phyloP scores from a whole-genome alignment of 2,113 vertebrate genomes.

The Fregetta grallaria region DNA sequence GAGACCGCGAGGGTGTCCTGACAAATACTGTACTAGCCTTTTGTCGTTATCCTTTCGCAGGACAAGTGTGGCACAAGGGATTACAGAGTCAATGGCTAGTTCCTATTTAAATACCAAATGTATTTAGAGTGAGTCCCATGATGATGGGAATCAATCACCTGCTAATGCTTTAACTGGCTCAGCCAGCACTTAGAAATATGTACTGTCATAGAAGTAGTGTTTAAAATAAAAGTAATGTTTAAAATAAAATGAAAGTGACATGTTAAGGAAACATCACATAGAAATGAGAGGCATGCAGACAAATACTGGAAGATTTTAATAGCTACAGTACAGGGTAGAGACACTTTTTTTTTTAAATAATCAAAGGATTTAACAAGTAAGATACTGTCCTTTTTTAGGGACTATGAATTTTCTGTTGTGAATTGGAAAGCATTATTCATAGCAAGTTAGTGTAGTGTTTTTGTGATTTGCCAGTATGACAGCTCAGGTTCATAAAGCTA shows the following conservation, averaged over 20 bases:
- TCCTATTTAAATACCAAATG: constrained; percentile 85
- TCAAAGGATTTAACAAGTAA: not conserved
- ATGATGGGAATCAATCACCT: constrained; percentile 78
- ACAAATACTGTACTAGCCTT: constrained; percentile 87
- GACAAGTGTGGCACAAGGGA: constrained; percentile 79
- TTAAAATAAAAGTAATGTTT: not conserved
- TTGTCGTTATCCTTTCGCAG: constrained; percentile 67
- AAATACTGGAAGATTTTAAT: not conserved
- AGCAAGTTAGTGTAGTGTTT: not conserved
- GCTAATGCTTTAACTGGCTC: constrained; percentile 77
- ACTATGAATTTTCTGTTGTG: not conserved
- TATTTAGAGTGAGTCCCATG: constrained; percentile 73
- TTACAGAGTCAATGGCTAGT: constrained; percentile 81
- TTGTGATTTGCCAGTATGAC: not conserved
- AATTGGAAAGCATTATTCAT: not conserved
- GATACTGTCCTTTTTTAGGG: not conserved
- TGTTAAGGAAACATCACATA: not conserved
- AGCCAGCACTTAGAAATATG: constrained; percentile 60
- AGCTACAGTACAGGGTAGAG: not conserved
- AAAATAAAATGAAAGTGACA: constrained; percentile 12
- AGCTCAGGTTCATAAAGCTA: not conserved
- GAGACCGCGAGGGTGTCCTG: constrained; percentile 75
- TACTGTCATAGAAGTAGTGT: not conserved
- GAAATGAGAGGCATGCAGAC: not conserved
- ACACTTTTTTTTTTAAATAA: not conserved